Base-by-base conservation (phyloP, 2,797 vertebrate species). In the Gallinago nigripennis region DNA sequence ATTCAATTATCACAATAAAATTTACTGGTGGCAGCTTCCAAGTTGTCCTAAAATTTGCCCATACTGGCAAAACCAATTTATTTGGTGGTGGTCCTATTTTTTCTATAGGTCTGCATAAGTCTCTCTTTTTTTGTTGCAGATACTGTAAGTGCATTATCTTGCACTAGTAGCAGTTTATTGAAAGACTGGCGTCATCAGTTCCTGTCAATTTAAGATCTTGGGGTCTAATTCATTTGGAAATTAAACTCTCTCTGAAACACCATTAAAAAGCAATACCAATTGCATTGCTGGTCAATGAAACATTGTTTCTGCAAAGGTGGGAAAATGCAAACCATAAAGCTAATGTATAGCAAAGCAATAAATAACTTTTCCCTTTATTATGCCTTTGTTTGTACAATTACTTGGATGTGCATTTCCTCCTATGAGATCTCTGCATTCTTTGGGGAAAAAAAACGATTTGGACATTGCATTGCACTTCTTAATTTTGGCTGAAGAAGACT, bases 1-100 rank as follows among this genome's bases (percentile, higher is more conserved):
- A 72, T 95, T 97, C 63, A 64, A 0, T 95, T 93, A 95, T 63
- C 86, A 90, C 71, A 90, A 73, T 83, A 83, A 81, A 76, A 87
- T 86, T 88, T 92, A 69, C 58, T 79, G 46, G 70, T 71, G 17
- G 81, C 77, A 79, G 9, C 56, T 91, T 89, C 65, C 50, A 84
- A 58, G 65, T 92, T 94, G 31, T 79, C 78, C 91, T 92, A 63
- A 95, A 93, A 92, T 70, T 43, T 77, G 50, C 88, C 84, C 64
- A 39, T 61, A 28, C 25, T 65, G 86, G 73, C 69, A 92, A 92
- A 86, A 57, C 7, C 37, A 48, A 43, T 94, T 72, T 51, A 37
- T 71, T 77, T 41, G 10, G 25, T 65, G 65, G 37, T 25, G 23
- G 48, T 86, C 75, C 45, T 4, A 0, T 13, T 53, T 71, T 73